A percentile compares a stretch with the other conserved stretches of the same genome.
phyloP scores from a whole-genome alignment of 2,888 invertebrate species.

The Drosophila demipolita region DNA sequence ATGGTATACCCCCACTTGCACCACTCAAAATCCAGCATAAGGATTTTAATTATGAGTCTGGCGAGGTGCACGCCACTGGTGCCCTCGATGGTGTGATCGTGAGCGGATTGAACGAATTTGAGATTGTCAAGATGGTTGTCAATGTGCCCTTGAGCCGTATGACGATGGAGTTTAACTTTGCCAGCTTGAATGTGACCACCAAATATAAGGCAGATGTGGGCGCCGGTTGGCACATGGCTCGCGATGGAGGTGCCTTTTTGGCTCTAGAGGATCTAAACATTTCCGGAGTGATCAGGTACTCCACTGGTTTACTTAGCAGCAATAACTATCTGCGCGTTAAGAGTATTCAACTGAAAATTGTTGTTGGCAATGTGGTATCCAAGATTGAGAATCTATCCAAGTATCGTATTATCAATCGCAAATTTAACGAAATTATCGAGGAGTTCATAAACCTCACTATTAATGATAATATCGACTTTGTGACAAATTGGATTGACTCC shows the following conservation, averaged over 20 bases:
- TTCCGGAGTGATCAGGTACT: conserved; percentile 68
- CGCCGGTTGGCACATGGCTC: conserved; percentile 47
- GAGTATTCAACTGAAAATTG: conserved; percentile 59
- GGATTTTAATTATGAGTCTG: conserved; percentile 48
- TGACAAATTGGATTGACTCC: conserved; percentile 61
- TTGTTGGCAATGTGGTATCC: conserved; percentile 72
- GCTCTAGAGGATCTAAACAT: conserved; percentile 68
- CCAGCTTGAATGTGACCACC: conserved; percentile 62
- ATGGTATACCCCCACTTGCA: conserved; percentile 78
- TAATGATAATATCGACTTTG: conserved; percentile 79
- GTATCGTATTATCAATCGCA: conserved; percentile 70
- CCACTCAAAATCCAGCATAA: conserved; percentile 62
- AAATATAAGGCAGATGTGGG: conserved; percentile 67
- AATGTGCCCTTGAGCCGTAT: conserved; percentile 59
- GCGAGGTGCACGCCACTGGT: conserved; percentile 49
- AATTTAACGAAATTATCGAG: conserved; percentile 79
- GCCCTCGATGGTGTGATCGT: conserved; percentile 62
- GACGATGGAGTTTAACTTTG: conserved; percentile 66
- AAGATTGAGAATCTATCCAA: conserved; percentile 76
- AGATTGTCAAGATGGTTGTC: conserved; percentile 55
- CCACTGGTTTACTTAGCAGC: conserved; percentile 51
- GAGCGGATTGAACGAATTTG: conserved; percentile 75
- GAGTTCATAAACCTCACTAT: conserved; percentile 73
- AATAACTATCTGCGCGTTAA: conserved; percentile 61
- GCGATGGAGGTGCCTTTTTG: conserved; percentile 73